Base-by-base conservation (phyloP, 2,888 invertebrate genomes). In the Morinoia aosen region DNA sequence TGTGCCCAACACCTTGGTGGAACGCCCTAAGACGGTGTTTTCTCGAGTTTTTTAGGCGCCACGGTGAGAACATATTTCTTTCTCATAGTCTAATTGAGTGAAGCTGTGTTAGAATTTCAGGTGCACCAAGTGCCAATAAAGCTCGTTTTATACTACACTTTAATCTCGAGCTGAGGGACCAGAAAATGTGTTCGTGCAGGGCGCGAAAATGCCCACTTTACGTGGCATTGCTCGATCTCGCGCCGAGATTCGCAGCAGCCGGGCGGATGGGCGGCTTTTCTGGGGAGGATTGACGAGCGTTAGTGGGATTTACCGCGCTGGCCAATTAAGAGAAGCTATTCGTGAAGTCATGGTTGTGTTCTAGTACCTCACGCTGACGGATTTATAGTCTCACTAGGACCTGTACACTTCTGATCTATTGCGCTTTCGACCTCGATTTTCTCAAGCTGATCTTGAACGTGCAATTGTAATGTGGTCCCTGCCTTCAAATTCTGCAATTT, bases 291-390 rank as follows among this genome's bases (percentile, higher is more conserved):
- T 93, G 93, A 93, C 93, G 93, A 93, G 93, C 93, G 57, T 93
- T 93, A 33, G 93, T 93, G 93, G 93, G 93, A 93, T 93, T 93
- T 93, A 93, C 93, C 93, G 93, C 93, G 57, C 93, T 57, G 48
- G 93, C 58, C 93, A 93, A 93, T 93, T 93, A 93, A 93, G 93
- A 93, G 93, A 56, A 93, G 93, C 93, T 57, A 93, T 93, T 93
- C 93, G 93, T 93, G 93, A 93, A 93, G 93, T 93, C 93, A 93
- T 93, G 93, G 93, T 57, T 93, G 93, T 93, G 93, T 93, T 93
- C 93, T 93, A 93, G 56, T 93, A 48, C 93, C 57, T 93, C 93
- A 57, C 93, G 48, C 57, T 93, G 93, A 93, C 93, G 93, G 93
- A 93, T 93, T 93, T 93, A 93, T 57, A 48, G 93, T 33, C 57